Evolutionary conservation across 2,113 vertebrate genomes (phyloP).

Genomic region (Scatophagus argus): DNA sequence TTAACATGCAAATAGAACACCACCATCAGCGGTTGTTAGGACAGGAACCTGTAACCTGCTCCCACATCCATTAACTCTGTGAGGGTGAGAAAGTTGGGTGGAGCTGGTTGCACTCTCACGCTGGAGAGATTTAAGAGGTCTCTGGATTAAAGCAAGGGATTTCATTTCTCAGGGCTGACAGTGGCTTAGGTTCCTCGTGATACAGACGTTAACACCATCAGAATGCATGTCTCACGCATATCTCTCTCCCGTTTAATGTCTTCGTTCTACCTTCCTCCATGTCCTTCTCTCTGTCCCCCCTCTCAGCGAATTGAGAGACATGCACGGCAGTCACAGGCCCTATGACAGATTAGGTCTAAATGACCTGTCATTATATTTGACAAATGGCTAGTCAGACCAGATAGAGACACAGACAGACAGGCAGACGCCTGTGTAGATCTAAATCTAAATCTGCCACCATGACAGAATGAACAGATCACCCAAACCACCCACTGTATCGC

Average conservation of each 20-base stretch:
- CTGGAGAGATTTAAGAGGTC: constrained; percentile 85
- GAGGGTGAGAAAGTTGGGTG: constrained; percentile 49
- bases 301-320: constrained; percentile 86
- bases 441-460: constrained; percentile 52
- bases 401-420: constrained; percentile 67
- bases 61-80: constrained; percentile 18
- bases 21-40: constrained; percentile 1
- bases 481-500: constrained; percentile 41
- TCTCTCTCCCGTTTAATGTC: constrained; percentile 72
- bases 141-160: constrained; percentile 88
- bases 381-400: constrained; percentile 65
- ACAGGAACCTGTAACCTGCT: constrained; percentile 24
- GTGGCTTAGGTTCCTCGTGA: constrained; percentile 85
- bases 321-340: constrained; percentile 85
- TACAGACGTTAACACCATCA: constrained; percentile 85
- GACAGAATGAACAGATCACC: constrained; percentile 48
- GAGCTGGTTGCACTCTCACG: constrained; percentile 78
- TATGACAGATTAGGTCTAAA: constrained; percentile 86
- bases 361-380: constrained; percentile 83
- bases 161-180: constrained; percentile 89
- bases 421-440: constrained; percentile 53
- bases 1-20: background rate
- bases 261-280: constrained; percentile 54
- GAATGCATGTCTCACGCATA: constrained; percentile 82
- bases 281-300: constrained; percentile 63